A percentile compares a stretch with the other conserved stretches of the same genome.
These are phyloP conservation scores for Pseudochromis fuscus DNA, from an alignment of 2,797 vertebrate genomes.

Conservation along the genomic window DNA sequence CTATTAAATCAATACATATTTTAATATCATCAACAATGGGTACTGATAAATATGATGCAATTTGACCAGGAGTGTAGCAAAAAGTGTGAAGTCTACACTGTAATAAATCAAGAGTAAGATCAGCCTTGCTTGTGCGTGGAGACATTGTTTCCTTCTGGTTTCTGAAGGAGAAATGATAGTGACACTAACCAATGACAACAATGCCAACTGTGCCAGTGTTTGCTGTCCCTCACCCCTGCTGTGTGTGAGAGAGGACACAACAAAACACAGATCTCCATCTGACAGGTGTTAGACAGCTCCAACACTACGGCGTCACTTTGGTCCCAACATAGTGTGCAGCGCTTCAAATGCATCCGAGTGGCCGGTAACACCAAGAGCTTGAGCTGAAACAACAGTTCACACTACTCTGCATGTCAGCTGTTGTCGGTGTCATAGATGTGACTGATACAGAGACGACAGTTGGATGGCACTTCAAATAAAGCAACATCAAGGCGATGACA, in stretches of 20 bases:
- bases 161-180: constrained; percentile 39
- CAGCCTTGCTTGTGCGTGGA: constrained; percentile 11
- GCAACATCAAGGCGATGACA: neutral
- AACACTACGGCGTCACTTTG: constrained; percentile 9
- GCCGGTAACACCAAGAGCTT: constrained; percentile 20
- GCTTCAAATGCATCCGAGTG: constrained; percentile 21
- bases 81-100: neutral
- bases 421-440: neutral
- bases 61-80: neutral
- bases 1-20: neutral
- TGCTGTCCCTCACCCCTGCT: constrained; percentile 19
- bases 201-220: constrained; percentile 45
- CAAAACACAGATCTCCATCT: constrained; percentile 47
- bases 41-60: neutral
- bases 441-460: neutral
- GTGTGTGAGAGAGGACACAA: constrained; percentile 37
- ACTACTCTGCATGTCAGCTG: constrained; percentile 12
- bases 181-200: constrained; percentile 62
- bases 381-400: constrained; percentile 16
- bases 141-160: constrained; percentile 48
- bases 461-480: neutral
- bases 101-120: constrained; percentile 14
- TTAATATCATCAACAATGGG: neutral
- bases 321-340: constrained; percentile 10
- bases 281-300: constrained; percentile 30